These are phyloP conservation scores for Elymnias hypermnestra DNA, from an alignment of 1,140 invertebrate species.

Conservation along the genomic window DNA sequence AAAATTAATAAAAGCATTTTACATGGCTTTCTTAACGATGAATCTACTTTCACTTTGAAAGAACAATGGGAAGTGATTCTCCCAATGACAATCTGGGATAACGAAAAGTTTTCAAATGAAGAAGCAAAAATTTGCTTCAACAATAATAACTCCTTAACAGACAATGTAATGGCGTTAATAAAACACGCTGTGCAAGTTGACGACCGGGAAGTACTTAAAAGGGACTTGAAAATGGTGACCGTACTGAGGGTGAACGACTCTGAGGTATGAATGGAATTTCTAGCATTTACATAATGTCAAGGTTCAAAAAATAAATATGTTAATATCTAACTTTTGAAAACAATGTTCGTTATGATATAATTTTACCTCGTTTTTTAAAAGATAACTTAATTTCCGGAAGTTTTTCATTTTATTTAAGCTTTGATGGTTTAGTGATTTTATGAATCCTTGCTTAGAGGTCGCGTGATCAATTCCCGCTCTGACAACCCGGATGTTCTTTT, in stretches of 20 bases:
- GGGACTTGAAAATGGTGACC: constrained; percentile 37
- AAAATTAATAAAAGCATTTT: constrained; percentile 56
- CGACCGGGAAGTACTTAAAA: constrained; percentile 36
- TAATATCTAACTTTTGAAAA: too few species aligned
- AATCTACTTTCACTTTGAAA: constrained; percentile 40
- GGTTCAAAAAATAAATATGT: background rate
- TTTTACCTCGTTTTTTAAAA: too few species aligned
- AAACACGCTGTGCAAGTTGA: constrained; percentile 40
- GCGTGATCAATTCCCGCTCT: too few species aligned
- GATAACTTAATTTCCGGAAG: background rate
- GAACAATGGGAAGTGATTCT: constrained; percentile 55
- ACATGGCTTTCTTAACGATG: constrained; percentile 44
- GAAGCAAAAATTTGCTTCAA: constrained; percentile 52
- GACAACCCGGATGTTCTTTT: too few species aligned
- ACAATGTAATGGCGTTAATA: constrained; percentile 48
- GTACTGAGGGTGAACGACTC: constrained; percentile 48
- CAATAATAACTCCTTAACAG: constrained; percentile 48
- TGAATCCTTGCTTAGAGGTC: too few species aligned
- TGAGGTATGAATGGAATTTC: constrained; percentile 33
- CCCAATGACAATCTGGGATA: constrained; percentile 57
- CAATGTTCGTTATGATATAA: too few species aligned
- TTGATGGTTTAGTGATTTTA: too few species aligned
- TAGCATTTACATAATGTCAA: background rate
- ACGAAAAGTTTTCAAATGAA: constrained; percentile 51
- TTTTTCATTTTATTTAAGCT: too few species aligned